These are phyloP conservation scores for Lissocephala sabroskyi DNA, from an alignment of 2,888 invertebrate species.

Conservation along the genomic window DNA sequence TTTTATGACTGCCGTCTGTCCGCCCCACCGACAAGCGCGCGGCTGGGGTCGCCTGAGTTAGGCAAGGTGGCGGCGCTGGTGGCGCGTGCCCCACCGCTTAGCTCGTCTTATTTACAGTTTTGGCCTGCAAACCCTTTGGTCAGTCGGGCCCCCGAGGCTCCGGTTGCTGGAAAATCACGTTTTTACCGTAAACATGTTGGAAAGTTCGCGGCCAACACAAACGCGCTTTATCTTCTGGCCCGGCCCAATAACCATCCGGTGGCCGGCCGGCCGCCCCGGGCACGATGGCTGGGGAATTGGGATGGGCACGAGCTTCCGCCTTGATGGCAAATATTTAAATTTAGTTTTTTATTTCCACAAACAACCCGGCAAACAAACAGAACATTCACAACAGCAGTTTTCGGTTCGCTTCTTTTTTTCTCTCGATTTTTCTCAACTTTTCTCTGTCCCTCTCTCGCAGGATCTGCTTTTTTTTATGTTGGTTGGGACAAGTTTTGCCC, in stretches of 20 bases:
- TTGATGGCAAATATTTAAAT: slow-evolving; percentile 49
- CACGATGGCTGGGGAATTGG: slow-evolving; percentile 5
- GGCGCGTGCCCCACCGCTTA: slow-evolving; percentile 32
- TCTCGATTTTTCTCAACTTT: too few relatives aligned
- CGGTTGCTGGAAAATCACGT: slow-evolving; percentile 55
- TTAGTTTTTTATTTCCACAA: slow-evolving; percentile 17
- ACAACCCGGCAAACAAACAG: too few relatives aligned
- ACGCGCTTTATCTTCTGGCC: slow-evolving; percentile 49
- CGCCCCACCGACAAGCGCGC: too few relatives aligned
- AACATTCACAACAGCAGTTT: too few relatives aligned
- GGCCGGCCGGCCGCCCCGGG: too few relatives aligned
- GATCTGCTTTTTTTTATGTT: neutral
- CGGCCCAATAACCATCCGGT: too few relatives aligned
- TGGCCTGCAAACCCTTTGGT: slow-evolving; percentile 42
- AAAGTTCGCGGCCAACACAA: slow-evolving; percentile 51
- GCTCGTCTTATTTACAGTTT: slow-evolving; percentile 56
- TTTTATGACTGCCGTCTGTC: slow-evolving; percentile 51
- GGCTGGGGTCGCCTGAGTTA: neutral
- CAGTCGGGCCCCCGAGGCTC: slow-evolving; percentile 34
- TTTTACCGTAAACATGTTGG: slow-evolving; percentile 65
- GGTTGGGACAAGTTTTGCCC: neutral
- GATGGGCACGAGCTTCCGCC: slow-evolving; percentile 10
- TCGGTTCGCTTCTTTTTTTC: too few relatives aligned
- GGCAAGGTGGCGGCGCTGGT: neutral
- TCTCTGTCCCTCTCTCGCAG: too few relatives aligned